Conservation (phyloP, 2,888 invertebrate species). For the Habroteleia sp. region DNA sequence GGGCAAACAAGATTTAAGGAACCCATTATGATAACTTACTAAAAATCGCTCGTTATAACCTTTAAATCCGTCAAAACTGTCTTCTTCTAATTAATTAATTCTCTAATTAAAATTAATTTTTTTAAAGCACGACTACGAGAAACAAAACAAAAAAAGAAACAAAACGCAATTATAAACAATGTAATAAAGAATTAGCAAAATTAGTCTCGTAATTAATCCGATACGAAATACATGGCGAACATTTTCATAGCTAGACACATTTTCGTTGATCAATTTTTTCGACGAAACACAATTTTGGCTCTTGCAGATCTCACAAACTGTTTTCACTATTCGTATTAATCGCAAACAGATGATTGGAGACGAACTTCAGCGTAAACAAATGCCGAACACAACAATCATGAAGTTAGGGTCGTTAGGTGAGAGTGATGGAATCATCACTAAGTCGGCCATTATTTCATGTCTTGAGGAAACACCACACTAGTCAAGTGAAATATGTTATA, state of each 20-base stretch:
- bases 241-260: conserved; percentile 16
- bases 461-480: background rate
- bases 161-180: conserved; percentile 7
- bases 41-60: conserved; percentile 4
- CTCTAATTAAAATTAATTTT: no score
- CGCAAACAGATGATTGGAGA: conserved; percentile 66
- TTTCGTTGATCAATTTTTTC: conserved; percentile 4
- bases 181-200: background rate
- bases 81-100: background rate
- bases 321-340: conserved; percentile 11
- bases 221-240: conserved; percentile 23
- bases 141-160: conserved; percentile 16
- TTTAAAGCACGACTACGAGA: no score
- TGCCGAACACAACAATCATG: conserved; percentile 79
- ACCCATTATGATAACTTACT: conserved; percentile 80
- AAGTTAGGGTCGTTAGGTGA: conserved; percentile 75
- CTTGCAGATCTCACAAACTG: background rate
- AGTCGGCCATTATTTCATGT: conserved; percentile 68
- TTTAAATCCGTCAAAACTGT: background rate
- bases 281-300: background rate
- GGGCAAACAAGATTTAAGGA: conserved; percentile 83
- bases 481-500: no score
- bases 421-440: conserved; percentile 70
- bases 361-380: conserved; percentile 81
- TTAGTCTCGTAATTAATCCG: background rate